Base-by-base conservation (phyloP, 2,888 invertebrate species). In the Kryphioiulus occultus region DNA sequence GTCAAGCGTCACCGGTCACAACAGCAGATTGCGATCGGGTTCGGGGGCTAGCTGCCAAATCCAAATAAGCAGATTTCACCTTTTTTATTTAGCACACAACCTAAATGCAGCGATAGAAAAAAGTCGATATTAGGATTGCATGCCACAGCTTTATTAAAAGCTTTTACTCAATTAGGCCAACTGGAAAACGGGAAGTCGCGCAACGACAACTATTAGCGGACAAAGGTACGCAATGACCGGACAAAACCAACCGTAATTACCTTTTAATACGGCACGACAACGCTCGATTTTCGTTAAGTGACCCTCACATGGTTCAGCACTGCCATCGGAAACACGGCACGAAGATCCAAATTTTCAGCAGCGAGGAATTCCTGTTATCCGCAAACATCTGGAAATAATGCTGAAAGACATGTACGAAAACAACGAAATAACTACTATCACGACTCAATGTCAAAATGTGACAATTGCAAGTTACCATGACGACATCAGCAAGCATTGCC, bases 221-320 rank as follows among this genome's bases (percentile, higher is more conserved):
- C 26, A 68, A 68, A 3, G 17, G 30, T 17, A 30, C 30, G 30
- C 26, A 30, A 78, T 78, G 78, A 30, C 78, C 26, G 30, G 30
- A 78, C 78, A 78, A 78, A 78, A 32, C 15, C 78, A 30, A 26
- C n/a, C 30, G 30, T 78, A 78, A 78, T 78, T 78, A 78, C 78
- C 30, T 30, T 78, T 78, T 78, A 78, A 78, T 78, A 15, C 15
- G 78, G 30, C 78, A 78, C 78, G 78, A 78, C 30, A 78, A 17
- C 30, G n/a, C 35, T 26, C 68, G 12, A 68, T 68, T 68, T 7
- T 26, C 12, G 10, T 26, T 26, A 53, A 53, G 53, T 19, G n/a
- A 53, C 53, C 17, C 15, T 44, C 44, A 44, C 15, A 44, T 10
- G 12, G 44, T 4, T 44, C 44, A 10, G 15, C 44, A 9, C 44